Evolutionary conservation across 2,113 vertebrate genomes (phyloP).

Genomic region (Neogobius melanostomus): DNA sequence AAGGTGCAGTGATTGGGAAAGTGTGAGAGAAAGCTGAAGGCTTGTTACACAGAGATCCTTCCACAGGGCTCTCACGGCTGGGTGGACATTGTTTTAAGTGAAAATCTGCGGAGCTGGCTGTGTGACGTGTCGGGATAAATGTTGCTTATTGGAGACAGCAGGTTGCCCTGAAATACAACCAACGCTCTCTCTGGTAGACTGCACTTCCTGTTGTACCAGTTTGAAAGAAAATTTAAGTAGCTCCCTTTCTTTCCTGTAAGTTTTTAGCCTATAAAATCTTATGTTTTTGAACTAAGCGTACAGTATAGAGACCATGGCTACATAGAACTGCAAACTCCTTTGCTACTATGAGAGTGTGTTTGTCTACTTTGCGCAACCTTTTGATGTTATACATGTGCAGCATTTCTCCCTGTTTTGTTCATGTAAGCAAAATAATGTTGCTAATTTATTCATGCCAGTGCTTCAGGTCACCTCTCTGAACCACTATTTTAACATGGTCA

Average conservation of each 20-base stretch:
- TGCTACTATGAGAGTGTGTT: not conserved
- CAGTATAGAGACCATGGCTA: no score
- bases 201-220: not conserved
- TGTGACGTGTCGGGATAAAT: not conserved
- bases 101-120: constrained; percentile 5
- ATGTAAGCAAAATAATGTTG: not conserved
- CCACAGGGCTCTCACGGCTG: constrained; percentile 18
- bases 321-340: not conserved
- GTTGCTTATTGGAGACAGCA: not conserved
- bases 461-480: constrained; percentile 1
- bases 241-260: no score
- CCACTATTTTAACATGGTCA: not conserved
- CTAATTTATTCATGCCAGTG: not conserved
- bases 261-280: no score
- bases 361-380: not conserved
- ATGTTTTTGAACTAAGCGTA: no score
- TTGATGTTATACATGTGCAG: not conserved
- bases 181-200: not conserved
- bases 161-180: not conserved
- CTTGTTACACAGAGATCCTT: constrained; percentile 23
- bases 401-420: not conserved
- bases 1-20: constrained; percentile 50
- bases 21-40: constrained; percentile 20
- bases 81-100: constrained; percentile 14
- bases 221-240: not conserved